Evolutionary conservation across 92 coral and sea anemone species (phyloP).

Genomic region (Paragorgia papillata): DNA sequence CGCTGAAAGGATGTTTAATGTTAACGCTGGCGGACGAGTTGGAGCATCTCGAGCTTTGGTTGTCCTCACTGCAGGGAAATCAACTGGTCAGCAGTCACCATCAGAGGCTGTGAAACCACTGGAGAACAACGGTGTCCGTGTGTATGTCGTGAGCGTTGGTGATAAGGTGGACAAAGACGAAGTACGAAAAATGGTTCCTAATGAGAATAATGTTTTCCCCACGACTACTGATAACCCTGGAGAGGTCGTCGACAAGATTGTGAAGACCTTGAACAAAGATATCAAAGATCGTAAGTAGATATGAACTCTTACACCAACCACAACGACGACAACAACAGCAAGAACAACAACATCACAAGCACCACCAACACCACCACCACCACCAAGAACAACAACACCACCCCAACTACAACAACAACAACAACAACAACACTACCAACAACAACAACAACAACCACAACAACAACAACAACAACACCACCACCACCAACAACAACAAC

Average conservation of each 20-base stretch:
- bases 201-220: slow-evolving; percentile 52
- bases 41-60: slow-evolving; percentile 63
- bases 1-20: slow-evolving; percentile 50
- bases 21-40: slow-evolving; percentile 62
- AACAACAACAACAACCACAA: too few relatives aligned
- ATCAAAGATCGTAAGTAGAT: slow-evolving; percentile 21
- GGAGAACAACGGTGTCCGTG: slow-evolving; percentile 52
- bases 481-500: too few relatives aligned
- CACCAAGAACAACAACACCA: too few relatives aligned
- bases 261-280: slow-evolving; percentile 27
- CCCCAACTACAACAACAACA: too few relatives aligned
- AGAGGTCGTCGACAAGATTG: background rate
- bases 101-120: slow-evolving; percentile 67
- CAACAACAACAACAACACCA: too few relatives aligned
- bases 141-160: slow-evolving; percentile 63
- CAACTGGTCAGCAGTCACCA: slow-evolving; percentile 64
- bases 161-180: slow-evolving; percentile 52
- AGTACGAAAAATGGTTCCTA: slow-evolving; percentile 48
- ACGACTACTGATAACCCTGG: slow-evolving; percentile 18
- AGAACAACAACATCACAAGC: too few relatives aligned
- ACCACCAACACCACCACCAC: too few relatives aligned
- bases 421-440: too few relatives aligned
- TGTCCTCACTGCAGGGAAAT: slow-evolving; percentile 65
- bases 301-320: too few relatives aligned
- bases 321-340: too few relatives aligned